A percentile compares a stretch with the other conserved stretches of the same genome.
Evolutionary conservation across 1,140 invertebrate genomes (phyloP).

Genomic region (Hesperophylax magnus): DNA sequence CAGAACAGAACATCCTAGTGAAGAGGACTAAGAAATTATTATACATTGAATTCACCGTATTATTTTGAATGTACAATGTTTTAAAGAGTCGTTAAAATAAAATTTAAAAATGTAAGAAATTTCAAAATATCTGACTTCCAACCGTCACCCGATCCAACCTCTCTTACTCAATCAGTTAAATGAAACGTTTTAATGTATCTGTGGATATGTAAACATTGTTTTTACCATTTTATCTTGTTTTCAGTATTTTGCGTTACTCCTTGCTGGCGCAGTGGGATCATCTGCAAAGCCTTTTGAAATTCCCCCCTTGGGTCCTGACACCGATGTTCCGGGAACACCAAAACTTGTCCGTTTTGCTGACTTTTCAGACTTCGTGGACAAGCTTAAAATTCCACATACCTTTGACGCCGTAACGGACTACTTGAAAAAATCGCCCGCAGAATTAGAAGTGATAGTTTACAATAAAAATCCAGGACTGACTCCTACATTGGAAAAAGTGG

Average conservation of each 20-base stretch:
- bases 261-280: background rate
- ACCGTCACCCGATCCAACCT: too few species aligned
- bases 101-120: too few species aligned
- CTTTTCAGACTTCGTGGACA: background rate
- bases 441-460: background rate
- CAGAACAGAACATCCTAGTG: too few species aligned
- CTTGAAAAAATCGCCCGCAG: background rate
- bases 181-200: background rate
- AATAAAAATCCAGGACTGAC: background rate
- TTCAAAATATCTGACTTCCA: too few species aligned
- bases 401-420: background rate
- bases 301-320: background rate
- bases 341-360: background rate
- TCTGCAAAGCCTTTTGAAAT: background rate
- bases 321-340: background rate
- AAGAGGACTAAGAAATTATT: too few species aligned
- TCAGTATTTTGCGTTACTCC: background rate
- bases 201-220: background rate
- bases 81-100: too few species aligned
- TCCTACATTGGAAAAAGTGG: background rate
- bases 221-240: background rate
- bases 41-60: too few species aligned
- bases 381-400: background rate
- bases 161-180: too few species aligned
- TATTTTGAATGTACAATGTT: too few species aligned